Evolutionary conservation across 2,888 invertebrate genomes (phyloP).

Genomic region (Bombylius major): DNA sequence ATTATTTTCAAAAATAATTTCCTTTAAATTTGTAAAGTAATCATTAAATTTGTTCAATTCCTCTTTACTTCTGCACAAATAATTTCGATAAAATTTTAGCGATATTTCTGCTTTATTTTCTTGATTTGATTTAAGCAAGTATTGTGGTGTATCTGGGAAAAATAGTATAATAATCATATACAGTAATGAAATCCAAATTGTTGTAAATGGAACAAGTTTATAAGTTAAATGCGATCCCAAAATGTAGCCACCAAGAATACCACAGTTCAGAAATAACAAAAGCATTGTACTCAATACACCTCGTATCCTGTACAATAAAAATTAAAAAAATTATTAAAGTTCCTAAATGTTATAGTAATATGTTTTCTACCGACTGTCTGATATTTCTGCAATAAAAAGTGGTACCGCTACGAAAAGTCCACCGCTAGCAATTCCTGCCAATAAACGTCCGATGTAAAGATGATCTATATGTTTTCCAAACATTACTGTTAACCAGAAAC

Average conservation of each 20-base stretch:
- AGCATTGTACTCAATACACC: slow-evolving; percentile 28
- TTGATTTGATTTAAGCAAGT: slow-evolving; percentile 20
- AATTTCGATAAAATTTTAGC: slow-evolving; percentile 25
- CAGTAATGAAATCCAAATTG: slow-evolving; percentile 23
- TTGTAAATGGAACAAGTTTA: slow-evolving; percentile 23
- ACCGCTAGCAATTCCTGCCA: slow-evolving; percentile 30
- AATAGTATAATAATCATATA: slow-evolving; percentile 20
- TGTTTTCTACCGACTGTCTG: slow-evolving; percentile 26
- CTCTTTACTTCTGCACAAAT: slow-evolving; percentile 16
- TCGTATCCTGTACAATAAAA: slow-evolving; percentile 22
- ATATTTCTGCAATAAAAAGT: slow-evolving; percentile 32
- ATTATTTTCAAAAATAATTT: background rate
- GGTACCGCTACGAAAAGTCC: slow-evolving; percentile 27
- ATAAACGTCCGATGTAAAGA: slow-evolving; percentile 28
- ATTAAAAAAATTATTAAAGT: no score
- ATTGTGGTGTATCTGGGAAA: slow-evolving; percentile 29
- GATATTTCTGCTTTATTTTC: slow-evolving; percentile 23
- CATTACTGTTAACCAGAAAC: slow-evolving; percentile 27
- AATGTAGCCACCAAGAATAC: slow-evolving; percentile 27
- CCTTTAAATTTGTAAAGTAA: slow-evolving; percentile 20
- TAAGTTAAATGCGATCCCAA: slow-evolving; percentile 26
- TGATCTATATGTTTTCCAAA: slow-evolving; percentile 25
- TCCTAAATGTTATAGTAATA: no score
- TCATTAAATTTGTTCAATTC: slow-evolving; percentile 16
- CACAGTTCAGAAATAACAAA: slow-evolving; percentile 26